phyloP scores from a whole-genome alignment of 2,888 invertebrate genomes.

The Meiosimyza platycephala region DNA sequence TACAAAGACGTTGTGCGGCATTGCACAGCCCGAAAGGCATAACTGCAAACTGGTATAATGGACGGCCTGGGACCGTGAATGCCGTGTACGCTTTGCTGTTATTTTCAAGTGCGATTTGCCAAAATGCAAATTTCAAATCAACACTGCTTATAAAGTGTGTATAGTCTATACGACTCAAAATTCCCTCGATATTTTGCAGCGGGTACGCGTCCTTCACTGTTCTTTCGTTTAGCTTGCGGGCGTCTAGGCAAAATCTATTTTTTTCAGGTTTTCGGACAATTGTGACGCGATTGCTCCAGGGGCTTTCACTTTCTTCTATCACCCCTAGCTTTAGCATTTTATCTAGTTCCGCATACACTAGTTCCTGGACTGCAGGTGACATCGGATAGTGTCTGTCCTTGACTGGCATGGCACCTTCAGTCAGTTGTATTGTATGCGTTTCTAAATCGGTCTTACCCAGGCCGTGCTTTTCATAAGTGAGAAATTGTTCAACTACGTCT shows the following conservation, averaged over 20 bases:
- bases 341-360: constrained; percentile 24
- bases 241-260: too few relatives aligned
- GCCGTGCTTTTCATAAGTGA: constrained; percentile 18
- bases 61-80: constrained; percentile 24
- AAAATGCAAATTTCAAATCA: constrained; percentile 39
- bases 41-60: constrained; percentile 44
- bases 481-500: constrained; percentile 24
- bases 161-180: constrained; percentile 34
- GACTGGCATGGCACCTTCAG: constrained; percentile 1
- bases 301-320: constrained; percentile 27
- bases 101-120: constrained; percentile 35
- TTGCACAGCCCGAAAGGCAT: constrained; percentile 46
- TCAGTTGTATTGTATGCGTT: constrained; percentile 14
- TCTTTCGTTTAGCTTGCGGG: too few relatives aligned
- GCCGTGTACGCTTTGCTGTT: constrained; percentile 43
- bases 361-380: constrained; percentile 7
- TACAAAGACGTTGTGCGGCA: constrained; percentile 38
- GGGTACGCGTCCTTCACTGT: too few relatives aligned
- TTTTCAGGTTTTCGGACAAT: constrained; percentile 23
- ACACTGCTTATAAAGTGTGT: constrained; percentile 39
- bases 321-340: constrained; percentile 26
- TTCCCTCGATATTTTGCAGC: background rate
- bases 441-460: constrained; percentile 13
- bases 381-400: background rate
- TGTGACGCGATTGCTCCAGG: constrained; percentile 24